phyloP scores from a whole-genome alignment of 2,797 vertebrate species.

The Tamandua tetradactyla region DNA sequence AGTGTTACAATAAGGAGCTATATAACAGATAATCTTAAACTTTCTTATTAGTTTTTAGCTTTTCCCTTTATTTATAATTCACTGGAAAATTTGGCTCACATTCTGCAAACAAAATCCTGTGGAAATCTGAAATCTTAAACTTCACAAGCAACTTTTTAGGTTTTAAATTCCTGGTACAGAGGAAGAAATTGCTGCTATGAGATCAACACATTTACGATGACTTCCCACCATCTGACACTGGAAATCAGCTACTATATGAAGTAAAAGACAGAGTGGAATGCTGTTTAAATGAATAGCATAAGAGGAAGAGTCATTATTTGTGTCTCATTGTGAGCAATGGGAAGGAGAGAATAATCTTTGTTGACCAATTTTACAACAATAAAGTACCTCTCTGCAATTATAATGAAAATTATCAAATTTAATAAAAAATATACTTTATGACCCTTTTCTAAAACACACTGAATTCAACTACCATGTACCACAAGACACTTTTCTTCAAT shows the following conservation, averaged over 20 bases:
- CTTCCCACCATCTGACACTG: neutral
- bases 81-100: neutral
- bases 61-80: neutral
- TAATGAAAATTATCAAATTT: neutral
- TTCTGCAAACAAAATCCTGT: constrained; percentile 52
- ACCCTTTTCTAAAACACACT: constrained; percentile 22
- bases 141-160: constrained; percentile 22
- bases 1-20: neutral
- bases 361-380: neutral
- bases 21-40: constrained; percentile 9
- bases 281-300: constrained; percentile 5
- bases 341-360: neutral
- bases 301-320: neutral
- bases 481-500: neutral
- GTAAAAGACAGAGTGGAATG: neutral
- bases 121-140: constrained; percentile 2
- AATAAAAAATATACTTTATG: neutral
- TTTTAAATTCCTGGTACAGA: constrained; percentile 3
- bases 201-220: neutral
- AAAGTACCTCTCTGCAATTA: neutral
- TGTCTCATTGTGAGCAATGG: neutral
- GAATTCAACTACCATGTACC: constrained; percentile 8
- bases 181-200: neutral
- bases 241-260: neutral
- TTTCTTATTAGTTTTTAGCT: neutral